These are phyloP conservation scores for Mesoclemmys tuberculata DNA, from an alignment of 2,113 vertebrate species.

Conservation along the genomic window DNA sequence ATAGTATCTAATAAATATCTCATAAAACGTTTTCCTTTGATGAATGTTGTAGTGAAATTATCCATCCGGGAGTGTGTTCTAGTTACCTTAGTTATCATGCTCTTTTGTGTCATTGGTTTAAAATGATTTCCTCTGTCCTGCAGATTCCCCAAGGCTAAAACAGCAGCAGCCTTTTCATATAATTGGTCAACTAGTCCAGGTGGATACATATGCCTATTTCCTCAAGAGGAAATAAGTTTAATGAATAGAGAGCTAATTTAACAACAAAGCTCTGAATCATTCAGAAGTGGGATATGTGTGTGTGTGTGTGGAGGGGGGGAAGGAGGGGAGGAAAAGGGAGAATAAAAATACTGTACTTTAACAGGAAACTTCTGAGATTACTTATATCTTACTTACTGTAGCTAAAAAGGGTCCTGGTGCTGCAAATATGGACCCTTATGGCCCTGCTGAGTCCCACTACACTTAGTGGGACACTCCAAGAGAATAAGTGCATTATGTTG, in stretches of 20 bases:
- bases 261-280: conserved; percentile 43
- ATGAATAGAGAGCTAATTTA: conserved; percentile 57
- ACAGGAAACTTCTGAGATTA: conserved; percentile 18
- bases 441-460: not conserved
- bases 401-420: not conserved
- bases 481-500: not conserved
- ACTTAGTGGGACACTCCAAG: not conserved
- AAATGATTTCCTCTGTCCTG: conserved; percentile 72
- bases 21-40: not conserved
- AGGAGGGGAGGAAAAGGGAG: not conserved
- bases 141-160: conserved; percentile 69
- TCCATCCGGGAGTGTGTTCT: not conserved
- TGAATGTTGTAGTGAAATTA: conserved; percentile 35
- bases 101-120: conserved; percentile 66
- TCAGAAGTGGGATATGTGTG: not conserved
- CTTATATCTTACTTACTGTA: not conserved
- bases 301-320: no score
- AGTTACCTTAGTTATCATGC: conserved; percentile 42
- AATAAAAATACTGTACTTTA: conserved; percentile 10
- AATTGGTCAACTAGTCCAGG: conserved; percentile 58
- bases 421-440: not conserved
- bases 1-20: not conserved
- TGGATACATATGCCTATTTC: conserved; percentile 66
- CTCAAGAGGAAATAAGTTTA: conserved; percentile 74
- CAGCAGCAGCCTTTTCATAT: conserved; percentile 55